A percentile compares a stretch with the other conserved stretches of the same genome.
Conservation (phyloP, 2,888 invertebrate species). For the Brachypterus glaber region DNA sequence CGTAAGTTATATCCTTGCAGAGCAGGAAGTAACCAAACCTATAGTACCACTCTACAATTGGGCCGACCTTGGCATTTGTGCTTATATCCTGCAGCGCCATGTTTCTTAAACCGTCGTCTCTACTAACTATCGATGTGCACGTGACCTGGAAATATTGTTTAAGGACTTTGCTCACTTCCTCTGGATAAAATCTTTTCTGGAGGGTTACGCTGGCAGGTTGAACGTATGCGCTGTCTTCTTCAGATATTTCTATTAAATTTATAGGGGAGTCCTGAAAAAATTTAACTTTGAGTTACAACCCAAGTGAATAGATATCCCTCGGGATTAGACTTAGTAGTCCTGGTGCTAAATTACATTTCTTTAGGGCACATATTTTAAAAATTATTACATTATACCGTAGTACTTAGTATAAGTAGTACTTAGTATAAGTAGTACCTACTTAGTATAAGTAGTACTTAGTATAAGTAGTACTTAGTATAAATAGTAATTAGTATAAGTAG, state of each 20-base stretch:
- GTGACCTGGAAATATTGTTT: constrained; percentile 33
- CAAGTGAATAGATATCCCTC: neutral
- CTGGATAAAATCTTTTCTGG: constrained; percentile 32
- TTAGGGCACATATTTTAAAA: too few relatives aligned
- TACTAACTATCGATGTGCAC: constrained; percentile 45
- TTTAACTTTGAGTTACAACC: neutral
- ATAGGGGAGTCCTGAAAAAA: constrained; percentile 27
- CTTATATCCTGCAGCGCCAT: constrained; percentile 48
- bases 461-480: too few relatives aligned
- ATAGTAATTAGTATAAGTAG: too few relatives aligned
- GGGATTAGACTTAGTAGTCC: neutral
- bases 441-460: too few relatives aligned
- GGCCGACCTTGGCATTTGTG: constrained; percentile 49
- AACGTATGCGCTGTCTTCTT: constrained; percentile 26
- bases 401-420: too few relatives aligned
- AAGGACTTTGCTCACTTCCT: constrained; percentile 25
- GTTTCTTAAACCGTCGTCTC: constrained; percentile 44
- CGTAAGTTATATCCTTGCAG: constrained; percentile 45
- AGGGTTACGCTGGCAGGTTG: constrained; percentile 32
- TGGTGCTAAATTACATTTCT: too few relatives aligned
- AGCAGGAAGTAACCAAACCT: constrained; percentile 49
- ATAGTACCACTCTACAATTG: constrained; percentile 52
- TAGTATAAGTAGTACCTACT: too few relatives aligned
- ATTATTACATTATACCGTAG: constrained; percentile 1
- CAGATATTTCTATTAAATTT: constrained; percentile 31